These are phyloP conservation scores for Globodera ellingtonae DNA, from an alignment of 1,140 invertebrate genomes.

Conservation along the genomic window DNA sequence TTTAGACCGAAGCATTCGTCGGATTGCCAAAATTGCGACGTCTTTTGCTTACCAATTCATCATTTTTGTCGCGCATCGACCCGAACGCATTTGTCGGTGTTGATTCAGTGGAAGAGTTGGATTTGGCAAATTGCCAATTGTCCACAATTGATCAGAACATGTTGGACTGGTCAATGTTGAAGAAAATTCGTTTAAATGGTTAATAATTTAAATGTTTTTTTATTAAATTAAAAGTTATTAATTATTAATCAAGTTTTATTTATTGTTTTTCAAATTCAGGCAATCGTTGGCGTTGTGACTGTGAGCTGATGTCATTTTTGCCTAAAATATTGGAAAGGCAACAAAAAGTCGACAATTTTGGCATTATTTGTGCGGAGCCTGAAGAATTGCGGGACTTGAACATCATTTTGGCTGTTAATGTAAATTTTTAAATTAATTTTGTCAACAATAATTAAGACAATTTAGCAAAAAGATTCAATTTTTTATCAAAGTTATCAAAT, in stretches of 20 bases:
- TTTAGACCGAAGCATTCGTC: conserved; percentile 6
- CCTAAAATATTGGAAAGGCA: conserved; percentile 1
- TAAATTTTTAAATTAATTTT: too few species aligned
- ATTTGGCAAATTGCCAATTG: conserved; percentile 23
- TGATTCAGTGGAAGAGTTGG: neutral
- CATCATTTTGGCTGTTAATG: neutral
- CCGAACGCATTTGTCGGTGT: conserved; percentile 2
- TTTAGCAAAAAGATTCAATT: too few species aligned
- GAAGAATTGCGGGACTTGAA: conserved; percentile 11
- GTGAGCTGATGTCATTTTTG: conserved; percentile 16
- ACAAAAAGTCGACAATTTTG: neutral
- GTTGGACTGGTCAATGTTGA: conserved; percentile 12
- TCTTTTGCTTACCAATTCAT: conserved; percentile 18
- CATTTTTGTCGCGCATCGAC: conserved; percentile 15
- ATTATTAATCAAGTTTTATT: neutral
- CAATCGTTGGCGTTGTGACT: conserved; percentile 22
- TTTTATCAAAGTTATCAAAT: too few species aligned
- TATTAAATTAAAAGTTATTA: neutral
- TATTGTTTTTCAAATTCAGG: neutral
- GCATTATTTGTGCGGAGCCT: conserved; percentile 3
- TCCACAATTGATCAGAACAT: neutral
- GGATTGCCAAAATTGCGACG: conserved; percentile 12
- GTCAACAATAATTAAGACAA: too few species aligned
- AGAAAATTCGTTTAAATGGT: conserved; percentile 6
- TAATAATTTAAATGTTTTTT: neutral